Conservation (phyloP, 2,888 invertebrate species). For the Polydrusus cervinus region DNA sequence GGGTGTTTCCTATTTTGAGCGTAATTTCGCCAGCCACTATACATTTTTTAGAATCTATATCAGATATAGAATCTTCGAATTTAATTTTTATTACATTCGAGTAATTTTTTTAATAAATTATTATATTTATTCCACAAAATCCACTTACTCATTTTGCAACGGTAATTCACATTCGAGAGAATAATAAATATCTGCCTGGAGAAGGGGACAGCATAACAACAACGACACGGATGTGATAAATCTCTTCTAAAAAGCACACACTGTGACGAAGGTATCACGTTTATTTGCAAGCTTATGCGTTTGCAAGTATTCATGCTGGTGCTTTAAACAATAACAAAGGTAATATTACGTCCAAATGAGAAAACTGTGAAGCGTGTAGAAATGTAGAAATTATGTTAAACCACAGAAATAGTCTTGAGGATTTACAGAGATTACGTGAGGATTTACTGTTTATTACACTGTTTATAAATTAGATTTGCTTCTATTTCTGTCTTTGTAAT, state of each 20-base stretch:
- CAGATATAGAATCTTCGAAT: too few relatives aligned
- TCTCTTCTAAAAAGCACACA: conserved; percentile 55
- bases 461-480: conserved; percentile 4
- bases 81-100: too few relatives aligned
- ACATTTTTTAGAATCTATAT: too few relatives aligned
- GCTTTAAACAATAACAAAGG: conserved; percentile 26
- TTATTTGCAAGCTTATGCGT: conserved; percentile 31
- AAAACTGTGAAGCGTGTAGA: conserved; percentile 23
- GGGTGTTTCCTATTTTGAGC: too few relatives aligned
- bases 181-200: conserved; percentile 11
- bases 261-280: conserved; percentile 37
- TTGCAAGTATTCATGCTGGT: conserved; percentile 29
- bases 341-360: conserved; percentile 18
- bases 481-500: not conserved
- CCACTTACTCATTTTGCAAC: not conserved
- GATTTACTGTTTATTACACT: conserved; percentile 16
- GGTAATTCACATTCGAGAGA: not conserved
- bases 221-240: conserved; percentile 58
- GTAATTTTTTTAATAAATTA: not conserved
- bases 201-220: conserved; percentile 34
- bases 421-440: conserved; percentile 14
- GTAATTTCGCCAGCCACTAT: too few relatives aligned
- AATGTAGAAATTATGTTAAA: conserved; percentile 23
- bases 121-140: not conserved
- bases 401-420: conserved; percentile 9